Evolutionary conservation across 2,888 invertebrate species (phyloP), one percentile per base, ranked within the genome.

Genomic region (Globia sparganii): DNA sequence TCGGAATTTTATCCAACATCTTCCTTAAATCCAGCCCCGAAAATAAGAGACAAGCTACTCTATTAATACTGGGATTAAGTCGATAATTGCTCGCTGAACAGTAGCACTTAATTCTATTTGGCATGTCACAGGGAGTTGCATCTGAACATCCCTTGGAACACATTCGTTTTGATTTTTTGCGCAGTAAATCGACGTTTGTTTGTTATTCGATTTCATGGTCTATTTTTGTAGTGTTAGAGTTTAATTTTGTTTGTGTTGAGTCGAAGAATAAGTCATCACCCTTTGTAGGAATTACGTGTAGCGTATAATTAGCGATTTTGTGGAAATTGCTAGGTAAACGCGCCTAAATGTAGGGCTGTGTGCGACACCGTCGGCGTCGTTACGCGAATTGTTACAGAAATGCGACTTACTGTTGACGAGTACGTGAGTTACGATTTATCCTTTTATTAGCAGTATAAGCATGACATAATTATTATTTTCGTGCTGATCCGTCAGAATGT

Each of bases 131-230:
- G 86, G 84, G 65, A 90, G 91, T 92, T 95, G 96, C 96, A 96
- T 96, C 93, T 94, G 96, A 95, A 92, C 96, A 96, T 96, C 96
- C 96, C 96, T 95, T 94, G 93, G 93, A 93, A 94, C 91, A 94
- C 93, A 94, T 95, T 95, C 93, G 92, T 89, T 91, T 86, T 88
- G 84, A 86, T 86, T 84, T 86, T 80, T 87, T 80, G 58, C 75
- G 64, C 79, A 80, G 77, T 72, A 87, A 80, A 93, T 91, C 34
- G 90, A 71, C 80, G 80, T 83, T 90, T 72, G 71, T 88, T 74
- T 72, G 58, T 69, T 76, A 68, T 56, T 70, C 43, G 59, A 78
- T 73, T 84, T 72, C 86, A 58, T 78, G 81, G 85, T 87, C 80
- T 92, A 86, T 82, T 0, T 1, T 3, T 1, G 1, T 31, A 2